Evolutionary conservation across 2,888 invertebrate genomes (phyloP).

Genomic region (Agrochola lota): DNA sequence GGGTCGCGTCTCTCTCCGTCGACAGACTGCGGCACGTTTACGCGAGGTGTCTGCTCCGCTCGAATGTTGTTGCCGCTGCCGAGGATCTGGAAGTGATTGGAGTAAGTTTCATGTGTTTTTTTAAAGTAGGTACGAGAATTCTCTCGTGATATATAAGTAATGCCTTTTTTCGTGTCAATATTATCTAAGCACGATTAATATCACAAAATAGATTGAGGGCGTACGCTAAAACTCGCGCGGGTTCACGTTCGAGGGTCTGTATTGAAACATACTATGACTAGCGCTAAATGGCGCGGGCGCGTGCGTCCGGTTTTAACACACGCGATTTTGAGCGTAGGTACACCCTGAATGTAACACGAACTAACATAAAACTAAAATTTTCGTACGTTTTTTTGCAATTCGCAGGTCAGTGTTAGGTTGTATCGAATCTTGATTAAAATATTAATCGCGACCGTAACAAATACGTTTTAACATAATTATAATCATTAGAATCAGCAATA

Average conservation of each 20-base stretch:
- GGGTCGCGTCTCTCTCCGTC: conserved; percentile 91
- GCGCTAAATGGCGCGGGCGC: neutral
- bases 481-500: too few species aligned
- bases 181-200: neutral
- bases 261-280: neutral
- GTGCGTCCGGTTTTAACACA: too few species aligned
- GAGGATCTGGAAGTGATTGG: conserved; percentile 78
- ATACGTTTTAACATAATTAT: too few species aligned
- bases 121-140: neutral
- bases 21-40: conserved; percentile 92
- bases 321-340: neutral
- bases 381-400: too few species aligned
- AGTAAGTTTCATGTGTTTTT: too few species aligned
- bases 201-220: neutral
- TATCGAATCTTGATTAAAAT: too few species aligned
- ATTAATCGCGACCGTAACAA: too few species aligned
- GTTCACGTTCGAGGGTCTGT: neutral
- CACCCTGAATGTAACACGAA: neutral
- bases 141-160: neutral
- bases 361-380: neutral
- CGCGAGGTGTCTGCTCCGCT: conserved; percentile 92
- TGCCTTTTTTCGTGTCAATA: neutral
- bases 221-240: neutral
- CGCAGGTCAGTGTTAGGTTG: too few species aligned
- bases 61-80: conserved; percentile 90